Evolutionary conservation across 2,797 vertebrate species (phyloP).

Genomic region (Gobionotothen gibberifrons): DNA sequence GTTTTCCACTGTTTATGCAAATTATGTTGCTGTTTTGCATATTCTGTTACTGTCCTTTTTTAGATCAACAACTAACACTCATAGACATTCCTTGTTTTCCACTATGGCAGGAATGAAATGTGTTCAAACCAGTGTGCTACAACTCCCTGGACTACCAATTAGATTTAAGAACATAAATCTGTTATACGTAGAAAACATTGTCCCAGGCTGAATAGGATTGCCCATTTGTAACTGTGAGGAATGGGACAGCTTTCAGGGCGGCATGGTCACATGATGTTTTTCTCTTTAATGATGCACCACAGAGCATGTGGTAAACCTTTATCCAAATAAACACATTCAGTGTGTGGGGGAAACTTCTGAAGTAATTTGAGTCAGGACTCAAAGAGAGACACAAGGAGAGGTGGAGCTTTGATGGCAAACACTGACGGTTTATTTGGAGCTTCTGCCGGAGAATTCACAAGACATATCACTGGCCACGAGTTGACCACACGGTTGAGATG

Average conservation of each 20-base stretch:
- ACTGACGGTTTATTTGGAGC: no score
- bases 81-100: conserved; percentile 32
- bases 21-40: neutral
- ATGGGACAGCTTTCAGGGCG: conserved; percentile 64
- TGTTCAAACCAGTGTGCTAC: conserved; percentile 40
- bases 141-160: conserved; percentile 72
- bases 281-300: conserved; percentile 33
- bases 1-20: no score
- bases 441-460: no score
- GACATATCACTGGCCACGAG: no score
- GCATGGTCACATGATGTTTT: conserved; percentile 72
- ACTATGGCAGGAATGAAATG: conserved; percentile 14
- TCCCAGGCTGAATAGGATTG: conserved; percentile 60
- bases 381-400: no score
- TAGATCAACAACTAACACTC: neutral
- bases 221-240: conserved; percentile 60
- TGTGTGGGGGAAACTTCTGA: no score
- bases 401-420: no score
- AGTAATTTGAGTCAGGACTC: no score
- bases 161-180: conserved; percentile 76
- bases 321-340: neutral
- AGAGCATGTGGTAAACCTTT: conserved; percentile 31
- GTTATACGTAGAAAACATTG: conserved; percentile 61
- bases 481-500: no score
- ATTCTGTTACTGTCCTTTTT: neutral